These are phyloP conservation scores for Anseranas semipalmata DNA, from an alignment of 2,113 vertebrate species.

Conservation along the genomic window DNA sequence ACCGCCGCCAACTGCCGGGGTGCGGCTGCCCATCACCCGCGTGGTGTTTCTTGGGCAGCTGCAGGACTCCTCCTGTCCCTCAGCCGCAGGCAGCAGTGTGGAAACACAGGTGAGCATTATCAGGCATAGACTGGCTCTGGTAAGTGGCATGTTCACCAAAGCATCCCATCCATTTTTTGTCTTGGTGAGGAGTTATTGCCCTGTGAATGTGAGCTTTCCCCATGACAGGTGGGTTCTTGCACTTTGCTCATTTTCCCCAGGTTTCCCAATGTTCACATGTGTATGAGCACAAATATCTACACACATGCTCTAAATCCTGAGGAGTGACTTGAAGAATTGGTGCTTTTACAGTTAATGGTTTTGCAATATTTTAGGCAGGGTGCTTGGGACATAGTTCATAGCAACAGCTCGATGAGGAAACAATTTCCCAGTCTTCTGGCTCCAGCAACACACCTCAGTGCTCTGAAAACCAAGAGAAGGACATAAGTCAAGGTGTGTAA, in stretches of 20 bases:
- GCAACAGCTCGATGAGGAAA: conserved; percentile 5
- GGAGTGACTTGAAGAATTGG: not conserved
- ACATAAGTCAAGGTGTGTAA: not conserved
- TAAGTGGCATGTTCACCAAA: not conserved
- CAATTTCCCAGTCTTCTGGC: conserved; percentile 1
- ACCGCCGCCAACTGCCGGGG: not conserved
- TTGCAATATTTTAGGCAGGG: conserved; percentile 23
- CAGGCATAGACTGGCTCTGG: not conserved
- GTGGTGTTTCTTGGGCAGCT: not conserved
- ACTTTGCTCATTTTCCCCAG: not conserved
- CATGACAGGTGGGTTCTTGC: not conserved
- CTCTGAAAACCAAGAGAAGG: not conserved
- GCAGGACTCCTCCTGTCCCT: not conserved
- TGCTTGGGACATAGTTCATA: not conserved
- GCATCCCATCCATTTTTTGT: not conserved
- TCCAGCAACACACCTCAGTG: not conserved
- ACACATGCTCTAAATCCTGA: not conserved
- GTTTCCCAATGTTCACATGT: not conserved
- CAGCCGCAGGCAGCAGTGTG: not conserved
- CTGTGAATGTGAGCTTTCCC: not conserved
- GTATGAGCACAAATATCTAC: not conserved
- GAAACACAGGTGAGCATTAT: not conserved
- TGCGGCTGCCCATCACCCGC: not conserved
- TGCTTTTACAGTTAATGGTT: not conserved
- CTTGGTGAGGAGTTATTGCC: not conserved